Percentiles rank a stretch among this genome's conserved stretches.
Evolutionary conservation across 1,140 invertebrate genomes (phyloP).

Genomic region (Anthonomus grandis): DNA sequence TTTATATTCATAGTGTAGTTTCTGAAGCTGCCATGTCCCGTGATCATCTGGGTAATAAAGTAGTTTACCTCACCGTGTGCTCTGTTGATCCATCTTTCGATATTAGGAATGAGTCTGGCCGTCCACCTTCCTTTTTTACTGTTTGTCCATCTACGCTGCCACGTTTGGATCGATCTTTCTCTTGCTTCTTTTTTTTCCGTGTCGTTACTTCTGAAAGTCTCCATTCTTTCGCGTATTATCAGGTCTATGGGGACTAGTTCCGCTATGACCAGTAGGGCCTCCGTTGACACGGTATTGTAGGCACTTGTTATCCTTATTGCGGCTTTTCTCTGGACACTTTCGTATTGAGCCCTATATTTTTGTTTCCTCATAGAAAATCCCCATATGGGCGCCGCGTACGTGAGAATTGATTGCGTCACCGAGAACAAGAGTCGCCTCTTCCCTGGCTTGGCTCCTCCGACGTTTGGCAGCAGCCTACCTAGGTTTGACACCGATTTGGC

Average conservation of each 20-base stretch:
- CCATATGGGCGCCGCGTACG: constrained; percentile 3
- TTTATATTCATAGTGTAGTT: too few species aligned
- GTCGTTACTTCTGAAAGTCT: too few species aligned
- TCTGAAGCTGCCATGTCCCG: too few species aligned
- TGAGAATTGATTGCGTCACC: constrained; percentile 6
- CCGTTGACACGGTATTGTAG: neutral
- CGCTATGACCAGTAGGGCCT: neutral
- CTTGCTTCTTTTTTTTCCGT: too few species aligned
- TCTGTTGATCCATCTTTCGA: too few species aligned
- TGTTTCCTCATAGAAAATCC: neutral
- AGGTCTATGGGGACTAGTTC: neutral
- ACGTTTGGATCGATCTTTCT: too few species aligned
- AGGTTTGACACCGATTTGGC: neutral
- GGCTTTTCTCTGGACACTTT: constrained; percentile 2
- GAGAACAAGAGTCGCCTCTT: constrained; percentile 4
- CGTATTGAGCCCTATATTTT: neutral
- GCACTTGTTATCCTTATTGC: constrained; percentile 7
- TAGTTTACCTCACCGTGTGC: too few species aligned
- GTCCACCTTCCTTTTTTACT: too few species aligned
- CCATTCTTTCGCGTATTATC: too few species aligned
- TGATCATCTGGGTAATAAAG: too few species aligned
- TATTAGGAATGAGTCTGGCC: too few species aligned
- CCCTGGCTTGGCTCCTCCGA: neutral
- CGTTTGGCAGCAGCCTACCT: constrained; percentile 10
- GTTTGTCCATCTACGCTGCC: too few species aligned